phyloP scores from a whole-genome alignment of 2,888 invertebrate genomes.

The Candidula unifasciata region DNA sequence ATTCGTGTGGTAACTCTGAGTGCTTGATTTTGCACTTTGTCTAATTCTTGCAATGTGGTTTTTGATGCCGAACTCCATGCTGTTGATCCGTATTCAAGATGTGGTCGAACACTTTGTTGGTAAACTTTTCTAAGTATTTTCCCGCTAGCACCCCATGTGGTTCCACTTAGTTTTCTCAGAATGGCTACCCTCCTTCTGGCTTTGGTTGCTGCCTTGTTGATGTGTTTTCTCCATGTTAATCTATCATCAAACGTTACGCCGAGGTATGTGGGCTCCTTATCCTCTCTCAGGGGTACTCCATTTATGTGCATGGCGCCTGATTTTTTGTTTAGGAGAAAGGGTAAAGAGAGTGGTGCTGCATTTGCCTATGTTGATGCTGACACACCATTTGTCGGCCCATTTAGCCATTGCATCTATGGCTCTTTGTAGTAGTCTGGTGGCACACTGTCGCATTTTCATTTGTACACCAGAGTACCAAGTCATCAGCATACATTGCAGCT shows the following conservation, averaged over 20 bases:
- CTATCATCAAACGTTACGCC: conserved; percentile 31
- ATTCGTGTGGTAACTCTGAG: no score
- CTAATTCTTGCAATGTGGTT: no score
- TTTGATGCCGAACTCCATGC: no score
- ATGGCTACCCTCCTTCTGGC: neutral
- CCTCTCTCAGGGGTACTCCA: neutral
- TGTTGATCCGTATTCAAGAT: no score
- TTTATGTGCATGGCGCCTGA: conserved; percentile 9
- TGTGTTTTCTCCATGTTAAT: neutral
- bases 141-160: neutral
- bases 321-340: conserved; percentile 42
- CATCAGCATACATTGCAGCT: conserved; percentile 52
- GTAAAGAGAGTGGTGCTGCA: conserved; percentile 41
- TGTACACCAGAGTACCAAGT: conserved; percentile 45
- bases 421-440: conserved; percentile 50
- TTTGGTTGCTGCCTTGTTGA: neutral
- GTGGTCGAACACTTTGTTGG: no score
- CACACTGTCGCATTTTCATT: conserved; percentile 54
- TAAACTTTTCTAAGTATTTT: neutral
- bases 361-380: conserved; percentile 39
- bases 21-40: no score
- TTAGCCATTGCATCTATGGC: conserved; percentile 34
- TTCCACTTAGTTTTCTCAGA: neutral
- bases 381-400: conserved; percentile 47
- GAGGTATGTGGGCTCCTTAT: conserved; percentile 36